These are phyloP conservation scores for Trididemnum miniatum DNA, from an alignment of 23 tunicate species.

Conservation along the genomic window DNA sequence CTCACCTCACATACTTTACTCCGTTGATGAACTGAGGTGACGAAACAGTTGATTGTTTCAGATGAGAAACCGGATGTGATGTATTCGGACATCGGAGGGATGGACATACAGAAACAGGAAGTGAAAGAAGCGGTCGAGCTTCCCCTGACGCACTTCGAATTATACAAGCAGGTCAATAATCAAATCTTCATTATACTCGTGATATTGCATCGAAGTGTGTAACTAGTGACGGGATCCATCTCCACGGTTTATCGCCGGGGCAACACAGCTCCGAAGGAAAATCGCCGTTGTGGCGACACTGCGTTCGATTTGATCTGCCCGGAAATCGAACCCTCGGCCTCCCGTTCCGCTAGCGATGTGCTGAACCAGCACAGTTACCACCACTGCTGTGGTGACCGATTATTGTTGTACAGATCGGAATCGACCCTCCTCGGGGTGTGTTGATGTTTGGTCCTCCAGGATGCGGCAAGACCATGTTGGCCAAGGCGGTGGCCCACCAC, in stretches of 20 bases:
- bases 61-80: constrained; percentile 97
- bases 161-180: constrained; percentile 99
- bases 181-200: too few species aligned
- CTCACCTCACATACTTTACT: too few species aligned
- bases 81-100: constrained; percentile 98
- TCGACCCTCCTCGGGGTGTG: constrained; percentile 99
- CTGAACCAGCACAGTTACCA: too few species aligned
- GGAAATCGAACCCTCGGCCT: too few species aligned
- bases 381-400: neutral
- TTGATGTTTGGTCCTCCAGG: constrained; percentile 99
- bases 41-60: neutral
- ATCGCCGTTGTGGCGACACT: too few species aligned
- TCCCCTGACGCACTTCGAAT: constrained; percentile 95
- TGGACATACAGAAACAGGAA: constrained; percentile 99
- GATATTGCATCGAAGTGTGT: too few species aligned
- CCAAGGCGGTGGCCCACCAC: constrained; percentile 99
- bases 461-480: constrained; percentile 95
- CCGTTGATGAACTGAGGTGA: too few species aligned
- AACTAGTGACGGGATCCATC: neutral
- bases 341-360: too few species aligned
- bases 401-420: constrained; percentile 71
- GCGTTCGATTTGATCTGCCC: too few species aligned
- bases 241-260: too few species aligned
- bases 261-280: too few species aligned
- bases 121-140: constrained; percentile 99